A percentile compares a stretch with the other conserved stretches of the same genome.
Evolutionary conservation across 2,797 vertebrate species (phyloP).

Genomic region (Gymnopithys bicolor): DNA sequence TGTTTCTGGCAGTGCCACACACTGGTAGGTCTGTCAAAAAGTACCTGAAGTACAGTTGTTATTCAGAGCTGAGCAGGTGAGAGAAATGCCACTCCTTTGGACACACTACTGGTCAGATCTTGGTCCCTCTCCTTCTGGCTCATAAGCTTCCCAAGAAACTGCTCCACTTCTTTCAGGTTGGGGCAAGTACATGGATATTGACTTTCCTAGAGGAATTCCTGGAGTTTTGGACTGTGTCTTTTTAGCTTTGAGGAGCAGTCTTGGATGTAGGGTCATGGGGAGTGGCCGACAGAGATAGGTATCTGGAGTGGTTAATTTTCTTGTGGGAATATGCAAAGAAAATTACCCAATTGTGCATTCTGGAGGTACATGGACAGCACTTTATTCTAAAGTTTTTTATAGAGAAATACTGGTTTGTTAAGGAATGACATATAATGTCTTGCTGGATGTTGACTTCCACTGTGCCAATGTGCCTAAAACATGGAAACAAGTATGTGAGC

Average conservation of each 20-base stretch:
- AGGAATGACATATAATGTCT: neutral
- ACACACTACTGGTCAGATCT: neutral
- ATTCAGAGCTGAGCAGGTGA: neutral
- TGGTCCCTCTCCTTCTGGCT: neutral
- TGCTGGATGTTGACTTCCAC: neutral
- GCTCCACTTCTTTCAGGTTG: neutral
- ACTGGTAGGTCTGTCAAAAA: neutral
- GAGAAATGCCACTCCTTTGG: neutral
- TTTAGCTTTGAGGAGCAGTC: neutral
- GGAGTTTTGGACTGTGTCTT: neutral
- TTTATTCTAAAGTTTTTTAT: neutral
- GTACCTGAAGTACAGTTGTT: neutral
- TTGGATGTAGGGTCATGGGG: neutral
- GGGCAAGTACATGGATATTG: neutral
- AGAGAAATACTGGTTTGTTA: neutral
- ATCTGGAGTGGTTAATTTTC: neutral
- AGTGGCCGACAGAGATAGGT: neutral
- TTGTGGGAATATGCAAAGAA: neutral
- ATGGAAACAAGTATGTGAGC: neutral
- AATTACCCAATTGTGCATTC: neutral
- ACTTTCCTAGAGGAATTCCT: neutral
- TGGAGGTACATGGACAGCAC: neutral
- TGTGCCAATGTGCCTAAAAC: neutral
- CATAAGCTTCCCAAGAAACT: neutral
- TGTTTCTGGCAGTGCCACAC: neutral